Conservation (phyloP, 2,888 invertebrate species). For the Cremastobaeus sp. region DNA sequence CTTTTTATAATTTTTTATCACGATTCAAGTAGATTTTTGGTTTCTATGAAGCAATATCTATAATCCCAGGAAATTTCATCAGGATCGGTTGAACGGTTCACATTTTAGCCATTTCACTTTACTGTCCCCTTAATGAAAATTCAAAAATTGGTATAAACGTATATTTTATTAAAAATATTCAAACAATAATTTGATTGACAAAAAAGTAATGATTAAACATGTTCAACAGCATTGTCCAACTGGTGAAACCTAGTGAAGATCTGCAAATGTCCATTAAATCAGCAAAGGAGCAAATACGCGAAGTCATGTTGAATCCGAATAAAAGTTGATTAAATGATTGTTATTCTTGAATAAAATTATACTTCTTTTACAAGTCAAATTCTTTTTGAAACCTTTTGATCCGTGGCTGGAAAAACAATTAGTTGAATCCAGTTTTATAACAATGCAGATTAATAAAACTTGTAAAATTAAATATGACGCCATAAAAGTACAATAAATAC, state of each 20-base stretch:
- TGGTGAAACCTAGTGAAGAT: slow-evolving; percentile 68
- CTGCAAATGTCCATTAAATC: slow-evolving; percentile 68
- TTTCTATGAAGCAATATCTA: no score
- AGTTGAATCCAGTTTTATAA: no score
- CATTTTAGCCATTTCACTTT: no score
- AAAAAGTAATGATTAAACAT: slow-evolving; percentile 16
- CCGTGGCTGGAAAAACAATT: no score
- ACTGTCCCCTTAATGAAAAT: background rate
- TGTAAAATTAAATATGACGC: no score
- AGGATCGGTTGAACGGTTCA: no score
- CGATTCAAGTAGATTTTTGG: no score
- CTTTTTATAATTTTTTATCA: no score
- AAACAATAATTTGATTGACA: slow-evolving; percentile 4
- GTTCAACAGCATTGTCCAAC: slow-evolving; percentile 47
- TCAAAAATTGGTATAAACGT: background rate
- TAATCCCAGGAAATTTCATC: no score
- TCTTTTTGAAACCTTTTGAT: no score
- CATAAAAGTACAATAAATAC: no score
- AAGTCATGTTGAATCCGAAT: slow-evolving; percentile 65
- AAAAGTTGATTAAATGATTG: slow-evolving; percentile 2
- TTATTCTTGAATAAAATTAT: background rate
- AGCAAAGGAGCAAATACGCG: slow-evolving; percentile 69
- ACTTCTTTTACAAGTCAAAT: background rate
- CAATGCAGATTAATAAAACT: no score
- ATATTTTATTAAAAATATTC: background rate